Evolutionary conservation across 2,888 invertebrate species (phyloP), one percentile per base, ranked within the genome.

Genomic region (Pandemis heparana): DNA sequence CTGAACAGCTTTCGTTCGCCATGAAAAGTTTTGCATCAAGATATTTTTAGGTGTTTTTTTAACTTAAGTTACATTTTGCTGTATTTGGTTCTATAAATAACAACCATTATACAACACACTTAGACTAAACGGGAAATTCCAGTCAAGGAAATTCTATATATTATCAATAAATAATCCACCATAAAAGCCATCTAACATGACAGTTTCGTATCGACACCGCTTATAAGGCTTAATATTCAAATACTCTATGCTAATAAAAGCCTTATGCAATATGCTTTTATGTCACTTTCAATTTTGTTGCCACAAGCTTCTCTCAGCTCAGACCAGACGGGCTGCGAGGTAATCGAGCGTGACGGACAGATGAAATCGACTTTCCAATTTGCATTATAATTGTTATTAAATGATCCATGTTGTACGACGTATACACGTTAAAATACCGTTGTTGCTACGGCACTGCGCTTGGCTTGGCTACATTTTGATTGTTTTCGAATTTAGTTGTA

Each of bases 291-390:
- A 62, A 74, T 74, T 74, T 74, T 65, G 74, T 70, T 70, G 53
- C 59, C 59, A 41, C 68, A 63, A 59, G 65, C 69, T 72, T 56
- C 70, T 74, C 62, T 67, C 53, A n/a, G n/a, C n/a, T n/a, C n/a
- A n/a, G n/a, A n/a, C n/a, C n/a, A 61, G 70, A 61, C 70, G 70
- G 61, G 70, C 65, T 53, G 53, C 76, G 63, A 63, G 62, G 75
- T 77, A 76, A 80, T 77, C 76, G 77, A 77, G 75, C 80, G 77
- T 76, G 72, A 77, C 77, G 77, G 80, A 80, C 81, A 77, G 81
- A 82, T 82, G 80, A 79, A 69, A 80, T 78, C 79, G 76, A 78
- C 81, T 81, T 82, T 82, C 82, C 79, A 80, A 82, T 82, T 78
- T 79, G 75, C 76, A 78, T 79, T 73, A 76, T 74, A 75, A 71